phyloP scores from a whole-genome alignment of 2,888 invertebrate species.

The Callimorpha dominula region DNA sequence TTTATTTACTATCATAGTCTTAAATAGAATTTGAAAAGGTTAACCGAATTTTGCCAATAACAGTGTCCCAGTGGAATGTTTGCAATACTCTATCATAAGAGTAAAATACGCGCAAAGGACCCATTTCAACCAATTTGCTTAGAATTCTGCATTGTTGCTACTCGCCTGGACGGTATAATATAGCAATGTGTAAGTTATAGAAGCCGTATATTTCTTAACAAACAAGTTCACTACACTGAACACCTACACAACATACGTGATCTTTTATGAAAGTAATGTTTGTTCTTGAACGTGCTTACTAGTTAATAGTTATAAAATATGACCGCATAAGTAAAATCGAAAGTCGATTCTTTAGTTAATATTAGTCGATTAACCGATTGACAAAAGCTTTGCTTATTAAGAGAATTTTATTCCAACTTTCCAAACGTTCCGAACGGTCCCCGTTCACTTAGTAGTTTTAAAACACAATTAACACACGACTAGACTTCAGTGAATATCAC shows the following conservation, averaged over 20 bases:
- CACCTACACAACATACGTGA: constrained; percentile 26
- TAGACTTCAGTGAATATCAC: constrained; percentile 26
- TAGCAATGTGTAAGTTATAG: constrained; percentile 26
- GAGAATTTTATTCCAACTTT: neutral
- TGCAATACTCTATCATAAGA: constrained; percentile 67
- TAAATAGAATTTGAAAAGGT: constrained; percentile 20
- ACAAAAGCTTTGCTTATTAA: constrained; percentile 3
- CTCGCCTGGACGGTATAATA: constrained; percentile 25
- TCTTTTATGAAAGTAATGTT: constrained; percentile 31
- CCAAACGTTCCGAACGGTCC: neutral
- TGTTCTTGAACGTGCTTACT: constrained; percentile 19
- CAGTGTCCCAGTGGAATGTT: constrained; percentile 55
- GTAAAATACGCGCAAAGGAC: constrained; percentile 67
- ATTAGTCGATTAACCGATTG: neutral
- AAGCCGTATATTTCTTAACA: constrained; percentile 13
- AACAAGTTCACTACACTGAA: constrained; percentile 26
- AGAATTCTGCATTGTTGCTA: constrained; percentile 62
- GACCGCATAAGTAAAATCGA: constrained; percentile 4
- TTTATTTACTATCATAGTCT: constrained; percentile 14
- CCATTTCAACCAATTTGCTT: constrained; percentile 71
- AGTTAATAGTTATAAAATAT: constrained; percentile 10
- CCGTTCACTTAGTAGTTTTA: no score
- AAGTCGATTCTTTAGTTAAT: neutral
- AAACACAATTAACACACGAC: constrained; percentile 38
- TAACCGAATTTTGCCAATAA: constrained; percentile 42